These are phyloP conservation scores for Petrocephalus sullivani DNA, from an alignment of 2,797 vertebrate species.

Conservation along the genomic window DNA sequence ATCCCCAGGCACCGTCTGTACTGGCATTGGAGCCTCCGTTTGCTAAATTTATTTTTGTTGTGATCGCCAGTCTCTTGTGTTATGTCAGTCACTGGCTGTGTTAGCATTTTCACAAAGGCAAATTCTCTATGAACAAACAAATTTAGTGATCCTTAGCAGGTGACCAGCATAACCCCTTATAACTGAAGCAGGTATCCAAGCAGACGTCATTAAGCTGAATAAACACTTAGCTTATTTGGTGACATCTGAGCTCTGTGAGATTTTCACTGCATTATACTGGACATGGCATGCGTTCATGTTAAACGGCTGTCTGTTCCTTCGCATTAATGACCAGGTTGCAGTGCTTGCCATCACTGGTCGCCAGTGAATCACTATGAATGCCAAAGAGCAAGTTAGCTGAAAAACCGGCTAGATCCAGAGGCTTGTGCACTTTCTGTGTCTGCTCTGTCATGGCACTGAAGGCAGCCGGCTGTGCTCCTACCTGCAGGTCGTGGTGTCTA, in stretches of 20 bases:
- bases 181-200: not conserved
- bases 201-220: not conserved
- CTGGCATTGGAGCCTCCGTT: not conserved
- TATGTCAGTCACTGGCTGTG: not conserved
- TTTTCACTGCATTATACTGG: not conserved
- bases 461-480: slow-evolving; percentile 38
- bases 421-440: not conserved
- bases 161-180: not conserved
- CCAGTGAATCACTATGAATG: not conserved
- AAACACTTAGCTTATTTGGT: not conserved
- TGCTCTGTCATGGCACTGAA: not conserved
- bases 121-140: not conserved
- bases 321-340: not conserved
- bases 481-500: slow-evolving; percentile 88
- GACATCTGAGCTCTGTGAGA: not conserved
- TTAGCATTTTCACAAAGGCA: not conserved
- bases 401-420: not conserved
- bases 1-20: not conserved
- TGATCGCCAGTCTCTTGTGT: not conserved
- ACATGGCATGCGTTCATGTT: not conserved
- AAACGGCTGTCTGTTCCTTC: not conserved
- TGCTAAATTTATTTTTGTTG: not conserved
- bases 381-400: not conserved
- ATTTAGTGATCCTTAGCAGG: not conserved
- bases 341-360: not conserved